A percentile compares a stretch with the other conserved stretches of the same genome.
These are phyloP conservation scores for Paramacrobiotus metropolitanus DNA, from an alignment of 1,140 invertebrate species.

Conservation along the genomic window DNA sequence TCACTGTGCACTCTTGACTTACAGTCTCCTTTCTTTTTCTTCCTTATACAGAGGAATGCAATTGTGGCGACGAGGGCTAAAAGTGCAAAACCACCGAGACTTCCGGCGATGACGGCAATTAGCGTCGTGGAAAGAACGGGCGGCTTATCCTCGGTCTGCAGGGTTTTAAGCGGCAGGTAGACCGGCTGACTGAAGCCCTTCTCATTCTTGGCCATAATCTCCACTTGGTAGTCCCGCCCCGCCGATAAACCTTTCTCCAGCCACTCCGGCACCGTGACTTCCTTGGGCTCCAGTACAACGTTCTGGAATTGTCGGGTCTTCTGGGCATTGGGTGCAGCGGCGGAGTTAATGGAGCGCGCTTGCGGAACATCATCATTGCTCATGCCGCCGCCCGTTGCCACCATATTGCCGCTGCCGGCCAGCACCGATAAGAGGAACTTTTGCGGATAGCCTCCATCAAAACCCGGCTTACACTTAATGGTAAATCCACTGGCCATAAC, in stretches of 20 bases:
- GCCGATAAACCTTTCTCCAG: background rate
- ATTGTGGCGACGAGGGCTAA: background rate
- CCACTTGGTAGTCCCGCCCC: background rate
- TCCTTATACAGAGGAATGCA: background rate
- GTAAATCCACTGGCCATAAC: background rate
- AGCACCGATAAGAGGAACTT: background rate
- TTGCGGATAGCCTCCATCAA: slow-evolving; percentile 3
- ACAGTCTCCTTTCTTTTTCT: background rate
- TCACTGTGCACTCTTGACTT: too few relatives aligned
- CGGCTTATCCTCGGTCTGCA: background rate
- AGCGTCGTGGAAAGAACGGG: background rate
- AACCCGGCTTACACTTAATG: background rate
- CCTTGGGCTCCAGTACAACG: background rate
- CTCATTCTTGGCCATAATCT: background rate
- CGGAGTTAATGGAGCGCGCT: too few relatives aligned
- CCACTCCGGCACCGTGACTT: background rate
- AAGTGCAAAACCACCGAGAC: background rate
- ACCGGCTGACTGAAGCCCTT: background rate
- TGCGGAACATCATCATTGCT: too few relatives aligned
- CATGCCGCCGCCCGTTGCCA: too few relatives aligned
- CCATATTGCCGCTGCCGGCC: too few relatives aligned
- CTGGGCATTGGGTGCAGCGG: too few relatives aligned
- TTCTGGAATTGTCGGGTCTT: too few relatives aligned
- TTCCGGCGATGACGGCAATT: background rate
- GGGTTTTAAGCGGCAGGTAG: background rate